phyloP scores from a whole-genome alignment of 1,140 invertebrate genomes.

The Drosophila nebulosa region DNA sequence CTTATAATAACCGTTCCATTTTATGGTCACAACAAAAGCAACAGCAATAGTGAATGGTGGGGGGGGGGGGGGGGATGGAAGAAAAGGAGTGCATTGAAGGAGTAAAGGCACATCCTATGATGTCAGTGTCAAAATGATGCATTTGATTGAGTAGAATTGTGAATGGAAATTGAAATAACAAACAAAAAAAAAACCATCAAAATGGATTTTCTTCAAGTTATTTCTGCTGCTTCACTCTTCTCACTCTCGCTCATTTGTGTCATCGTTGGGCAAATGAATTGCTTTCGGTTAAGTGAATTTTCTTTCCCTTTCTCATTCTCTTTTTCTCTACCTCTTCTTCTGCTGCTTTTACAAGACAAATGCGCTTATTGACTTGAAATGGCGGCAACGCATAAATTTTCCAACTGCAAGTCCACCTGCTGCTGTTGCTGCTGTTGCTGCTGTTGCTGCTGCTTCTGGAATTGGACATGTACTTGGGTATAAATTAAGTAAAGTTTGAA shows the following conservation, averaged over 20 bases:
- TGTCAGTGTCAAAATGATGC: neutral
- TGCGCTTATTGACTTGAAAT: slow-evolving; percentile 77
- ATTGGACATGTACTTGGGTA: slow-evolving; percentile 2
- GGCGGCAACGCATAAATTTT: slow-evolving; percentile 64
- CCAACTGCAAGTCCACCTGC: slow-evolving; percentile 21
- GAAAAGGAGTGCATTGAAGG: neutral
- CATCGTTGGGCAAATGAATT: slow-evolving; percentile 22
- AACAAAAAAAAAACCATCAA: neutral
- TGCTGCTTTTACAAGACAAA: slow-evolving; percentile 71
- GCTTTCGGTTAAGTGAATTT: slow-evolving; percentile 34
- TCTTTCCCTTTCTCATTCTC: neutral
- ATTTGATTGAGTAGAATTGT: neutral
- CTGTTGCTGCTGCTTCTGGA: neutral
- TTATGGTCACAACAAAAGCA: neutral
- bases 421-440: neutral
- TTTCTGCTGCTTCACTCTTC: neutral
- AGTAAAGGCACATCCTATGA: neutral
- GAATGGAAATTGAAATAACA: slow-evolving; percentile 1
- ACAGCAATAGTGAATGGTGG: neutral
- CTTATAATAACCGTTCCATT: neutral
- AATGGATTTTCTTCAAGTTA: neutral
- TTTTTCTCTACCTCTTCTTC: no score
- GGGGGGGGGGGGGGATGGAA: no score
- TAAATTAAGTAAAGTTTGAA: slow-evolving; percentile 8
- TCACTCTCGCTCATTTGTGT: slow-evolving; percentile 41